Base-by-base conservation (phyloP, 92 coral and sea anemone genomes). In the Zoanthus sansibaricus region DNA sequence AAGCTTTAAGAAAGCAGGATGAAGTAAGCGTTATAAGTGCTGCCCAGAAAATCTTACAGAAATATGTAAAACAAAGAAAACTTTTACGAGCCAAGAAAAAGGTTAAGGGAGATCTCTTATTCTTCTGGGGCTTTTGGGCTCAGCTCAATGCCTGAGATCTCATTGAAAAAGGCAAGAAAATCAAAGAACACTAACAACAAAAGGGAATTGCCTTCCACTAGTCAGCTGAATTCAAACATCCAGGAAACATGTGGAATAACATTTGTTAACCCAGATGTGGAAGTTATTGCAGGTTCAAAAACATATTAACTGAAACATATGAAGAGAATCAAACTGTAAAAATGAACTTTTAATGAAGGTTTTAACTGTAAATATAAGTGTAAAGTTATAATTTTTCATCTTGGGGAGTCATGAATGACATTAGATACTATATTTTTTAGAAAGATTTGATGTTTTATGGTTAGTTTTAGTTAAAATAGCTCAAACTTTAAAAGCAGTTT, bases 1-100 rank as follows among this genome's bases (percentile, higher is more conserved):
- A 71, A 77, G 91, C 90, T 10, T 72, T 89, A 16, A 72, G 94
- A 55, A 68, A 76, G 51, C 86, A 89, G 82, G 94, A 92, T 52
- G 16, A 58, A 14, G 30, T 5, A 44, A 75, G 93, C 31, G 20
- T 92, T 3, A 75, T 55, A 51, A 87, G 80, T 90, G 88, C 95
- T 13, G 90, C 73, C 73, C 73, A 69, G 73, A 69, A 86, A 78
- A 83, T 89, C 8, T 86, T 78, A 45, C 46, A 4, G 54, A 92
- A 83, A 80, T 86, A 89, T 58, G 14, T 48, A 18, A 47, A 79
- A 32, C 88, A 69, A 32, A 82, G 95, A 51, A 80, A 52, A 73
- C 46, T 55, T 47, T 79, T 89, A 33, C 72, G 82, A 37, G 88
- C 88, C 68, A 84, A 84, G 51, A 59, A 31, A 69, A 30, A 69